Percentiles rank a stretch among this genome's conserved stretches.
These are phyloP conservation scores for Sarcophaga variegata DNA, from an alignment of 2,888 invertebrate genomes.

Conservation along the genomic window DNA sequence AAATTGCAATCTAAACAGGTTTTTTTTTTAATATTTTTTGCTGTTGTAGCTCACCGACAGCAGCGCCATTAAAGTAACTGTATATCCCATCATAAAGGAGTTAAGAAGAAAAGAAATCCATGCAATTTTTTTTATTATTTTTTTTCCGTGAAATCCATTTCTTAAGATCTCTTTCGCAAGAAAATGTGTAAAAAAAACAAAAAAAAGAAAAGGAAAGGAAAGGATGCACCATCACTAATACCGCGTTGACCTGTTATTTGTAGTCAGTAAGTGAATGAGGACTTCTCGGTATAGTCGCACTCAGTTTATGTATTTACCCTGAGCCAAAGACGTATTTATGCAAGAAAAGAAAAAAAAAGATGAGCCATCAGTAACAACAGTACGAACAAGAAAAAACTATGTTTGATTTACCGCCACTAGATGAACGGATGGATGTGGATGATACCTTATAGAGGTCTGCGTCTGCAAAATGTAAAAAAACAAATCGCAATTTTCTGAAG, in stretches of 20 bases:
- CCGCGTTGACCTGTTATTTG: constrained; percentile 66
- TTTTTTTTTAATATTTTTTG: not conserved
- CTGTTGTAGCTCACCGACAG: not conserved
- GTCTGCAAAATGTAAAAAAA: constrained; percentile 3
- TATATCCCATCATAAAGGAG: not conserved
- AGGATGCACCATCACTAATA: constrained; percentile 35
- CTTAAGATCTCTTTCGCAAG: constrained; percentile 59
- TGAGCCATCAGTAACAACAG: constrained; percentile 7
- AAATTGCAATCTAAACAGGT: constrained; percentile 44
- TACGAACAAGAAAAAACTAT: constrained; percentile 27
- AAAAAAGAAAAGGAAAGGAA: not conserved
- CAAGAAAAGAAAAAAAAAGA: constrained; percentile 1
- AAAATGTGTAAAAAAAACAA: constrained; percentile 9
- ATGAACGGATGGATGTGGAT: not conserved
- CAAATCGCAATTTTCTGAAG: constrained; percentile 55
- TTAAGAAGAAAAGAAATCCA: constrained; percentile 21
- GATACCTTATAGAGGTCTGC: constrained; percentile 50
- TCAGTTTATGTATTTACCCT: not conserved
- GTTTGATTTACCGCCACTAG: constrained; percentile 49
- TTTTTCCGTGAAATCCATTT: constrained; percentile 49
- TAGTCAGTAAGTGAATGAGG: constrained; percentile 53
- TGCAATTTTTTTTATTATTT: not conserved
- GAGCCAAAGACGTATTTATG: not conserved
- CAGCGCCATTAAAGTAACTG: constrained; percentile 9
- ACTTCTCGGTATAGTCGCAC: not conserved